Percentiles rank a stretch among this genome's conserved stretches.
Conservation (phyloP, 1,140 invertebrate species). For the Microplitis mediator region DNA sequence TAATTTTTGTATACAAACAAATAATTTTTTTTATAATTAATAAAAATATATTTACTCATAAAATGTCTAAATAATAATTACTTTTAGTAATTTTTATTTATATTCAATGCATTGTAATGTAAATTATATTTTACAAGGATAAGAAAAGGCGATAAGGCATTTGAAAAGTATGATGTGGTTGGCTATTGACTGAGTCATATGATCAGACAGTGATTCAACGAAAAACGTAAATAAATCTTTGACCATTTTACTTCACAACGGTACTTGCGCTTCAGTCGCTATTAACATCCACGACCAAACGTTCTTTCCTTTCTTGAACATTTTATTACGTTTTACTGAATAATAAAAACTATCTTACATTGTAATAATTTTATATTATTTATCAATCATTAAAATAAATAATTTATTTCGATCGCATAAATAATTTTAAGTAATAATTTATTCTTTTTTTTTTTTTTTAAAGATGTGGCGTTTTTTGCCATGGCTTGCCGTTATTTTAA, state of each 20-base stretch:
- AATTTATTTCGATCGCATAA: too few relatives aligned
- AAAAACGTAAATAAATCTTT: slow-evolving; percentile 12
- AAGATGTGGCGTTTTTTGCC: slow-evolving; percentile 40
- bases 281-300: slow-evolving; percentile 36
- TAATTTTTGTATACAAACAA: slow-evolving; percentile 14
- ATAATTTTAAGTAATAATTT: slow-evolving; percentile 9
- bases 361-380: too few relatives aligned
- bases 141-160: background rate
- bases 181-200: background rate
- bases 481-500: slow-evolving; percentile 19
- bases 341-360: too few relatives aligned
- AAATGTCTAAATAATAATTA: background rate
- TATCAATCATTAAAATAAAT: too few relatives aligned
- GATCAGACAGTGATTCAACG: slow-evolving; percentile 9
- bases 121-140: background rate
- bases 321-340: too few relatives aligned
- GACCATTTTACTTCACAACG: background rate
- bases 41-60: too few relatives aligned
- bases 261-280: background rate
- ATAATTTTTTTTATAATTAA: background rate
- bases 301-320: background rate
- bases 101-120: background rate
- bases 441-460: background rate
- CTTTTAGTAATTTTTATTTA: background rate
- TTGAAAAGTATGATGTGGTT: background rate